These are phyloP conservation scores for Brachionus asplanchnoidis DNA, from an alignment of 1,140 invertebrate genomes.

Conservation along the genomic window DNA sequence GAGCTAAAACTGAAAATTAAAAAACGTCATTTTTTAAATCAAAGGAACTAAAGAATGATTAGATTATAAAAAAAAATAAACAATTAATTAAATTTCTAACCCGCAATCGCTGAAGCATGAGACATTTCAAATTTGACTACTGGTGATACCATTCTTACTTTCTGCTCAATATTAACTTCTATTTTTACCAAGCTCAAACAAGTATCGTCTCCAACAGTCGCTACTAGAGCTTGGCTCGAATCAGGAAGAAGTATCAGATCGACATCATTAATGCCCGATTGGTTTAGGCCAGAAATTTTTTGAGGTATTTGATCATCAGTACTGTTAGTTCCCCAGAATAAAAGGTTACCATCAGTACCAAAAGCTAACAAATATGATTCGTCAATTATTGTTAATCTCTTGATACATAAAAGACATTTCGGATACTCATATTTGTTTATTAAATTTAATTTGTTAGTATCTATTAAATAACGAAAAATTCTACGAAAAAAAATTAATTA, in stretches of 20 bases:
- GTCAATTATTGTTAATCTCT: neutral
- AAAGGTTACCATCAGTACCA: constrained; percentile 22
- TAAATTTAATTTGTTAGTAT: neutral
- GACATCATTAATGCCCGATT: constrained; percentile 38
- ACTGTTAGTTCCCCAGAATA: constrained; percentile 16
- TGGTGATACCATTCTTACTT: neutral
- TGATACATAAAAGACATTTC: neutral
- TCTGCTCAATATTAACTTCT: neutral
- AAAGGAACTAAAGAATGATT: neutral
- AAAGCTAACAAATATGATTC: neutral
- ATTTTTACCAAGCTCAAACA: constrained; percentile 15
- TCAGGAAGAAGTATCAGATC: neutral
- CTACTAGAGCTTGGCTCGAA: neutral
- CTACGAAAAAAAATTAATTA: neutral
- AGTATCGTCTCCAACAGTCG: constrained; percentile 38
- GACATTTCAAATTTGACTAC: constrained; percentile 1
- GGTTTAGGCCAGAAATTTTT: neutral
- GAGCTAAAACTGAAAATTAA: too few relatives aligned
- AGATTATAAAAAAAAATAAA: neutral
- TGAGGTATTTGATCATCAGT: neutral
- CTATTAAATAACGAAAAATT: neutral
- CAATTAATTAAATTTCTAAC: neutral
- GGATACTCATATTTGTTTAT: neutral
- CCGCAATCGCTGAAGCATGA: constrained; percentile 22
- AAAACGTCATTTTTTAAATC: too few relatives aligned